Evolutionary conservation across 2,888 invertebrate species (phyloP).

Genomic region (Thereva nobilitata): DNA sequence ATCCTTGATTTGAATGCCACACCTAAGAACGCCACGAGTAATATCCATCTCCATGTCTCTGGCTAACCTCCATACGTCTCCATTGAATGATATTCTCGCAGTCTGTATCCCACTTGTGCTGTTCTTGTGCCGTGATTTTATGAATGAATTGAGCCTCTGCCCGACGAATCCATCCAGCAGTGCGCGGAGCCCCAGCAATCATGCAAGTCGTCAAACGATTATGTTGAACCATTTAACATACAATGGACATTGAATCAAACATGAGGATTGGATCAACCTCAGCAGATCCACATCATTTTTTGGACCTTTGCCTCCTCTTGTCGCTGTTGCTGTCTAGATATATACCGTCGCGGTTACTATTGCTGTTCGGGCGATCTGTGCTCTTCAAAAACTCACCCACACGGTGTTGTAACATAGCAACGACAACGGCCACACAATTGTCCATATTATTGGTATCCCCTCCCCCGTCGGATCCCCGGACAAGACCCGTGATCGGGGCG

Average conservation of each 20-base stretch:
- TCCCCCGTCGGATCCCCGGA: neutral
- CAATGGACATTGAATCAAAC: conserved; percentile 40
- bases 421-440: conserved; percentile 32
- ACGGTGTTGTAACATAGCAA: conserved; percentile 17
- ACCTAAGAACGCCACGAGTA: conserved; percentile 3
- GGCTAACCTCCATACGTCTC: conserved; percentile 9
- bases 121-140: conserved; percentile 1
- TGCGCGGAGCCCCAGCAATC: conserved; percentile 20
- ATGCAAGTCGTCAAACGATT: conserved; percentile 32
- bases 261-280: conserved; percentile 30
- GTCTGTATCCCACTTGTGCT: no score
- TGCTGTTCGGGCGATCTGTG: neutral
- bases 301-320: conserved; percentile 2
- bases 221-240: conserved; percentile 39
- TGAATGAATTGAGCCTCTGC: conserved; percentile 12
- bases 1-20: conserved; percentile 13
- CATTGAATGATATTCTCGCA: neutral
- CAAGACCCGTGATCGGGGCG: neutral
- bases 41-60: neutral
- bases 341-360: neutral
- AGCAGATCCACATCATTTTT: conserved; percentile 27
- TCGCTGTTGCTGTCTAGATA: neutral
- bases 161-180: conserved; percentile 8
- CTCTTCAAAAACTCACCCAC: conserved; percentile 22
- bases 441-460: conserved; percentile 3